A percentile compares a stretch with the other conserved stretches of the same genome.
Conservation (phyloP, 2,113 vertebrate species). For the Cyanoliseus patagonus region DNA sequence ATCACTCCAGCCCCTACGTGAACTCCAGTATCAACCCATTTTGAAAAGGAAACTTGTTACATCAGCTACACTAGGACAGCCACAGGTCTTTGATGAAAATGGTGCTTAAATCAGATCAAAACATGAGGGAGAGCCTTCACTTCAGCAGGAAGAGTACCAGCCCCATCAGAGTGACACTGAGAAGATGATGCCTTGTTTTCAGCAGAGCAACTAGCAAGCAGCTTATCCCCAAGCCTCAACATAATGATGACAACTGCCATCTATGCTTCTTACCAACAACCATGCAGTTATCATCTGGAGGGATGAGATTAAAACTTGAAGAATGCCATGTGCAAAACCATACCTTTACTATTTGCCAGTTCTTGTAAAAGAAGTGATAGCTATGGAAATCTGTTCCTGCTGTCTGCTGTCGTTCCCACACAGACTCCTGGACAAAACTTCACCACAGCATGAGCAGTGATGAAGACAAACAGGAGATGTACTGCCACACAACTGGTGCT, state of each 20-base stretch:
- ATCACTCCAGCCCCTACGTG: neutral
- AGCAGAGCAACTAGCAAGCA: neutral
- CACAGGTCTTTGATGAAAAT: fast-evolving
- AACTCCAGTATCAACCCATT: neutral
- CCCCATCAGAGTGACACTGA: neutral
- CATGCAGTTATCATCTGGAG: neutral
- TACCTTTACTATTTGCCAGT: neutral
- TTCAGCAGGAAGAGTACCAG: neutral
- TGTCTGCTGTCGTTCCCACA: neutral
- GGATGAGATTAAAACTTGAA: neutral
- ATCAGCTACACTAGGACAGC: neutral
- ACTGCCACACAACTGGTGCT: neutral
- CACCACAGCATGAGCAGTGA: neutral
- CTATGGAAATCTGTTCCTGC: neutral
- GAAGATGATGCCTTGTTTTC: neutral
- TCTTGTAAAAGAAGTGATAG: neutral
- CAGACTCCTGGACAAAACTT: neutral
- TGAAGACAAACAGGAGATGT: neutral
- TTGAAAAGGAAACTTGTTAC: neutral
- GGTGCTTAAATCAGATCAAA: neutral
- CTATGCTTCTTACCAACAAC: neutral
- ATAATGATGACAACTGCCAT: neutral
- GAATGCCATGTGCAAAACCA: neutral
- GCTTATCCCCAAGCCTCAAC: neutral
- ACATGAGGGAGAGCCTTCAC: neutral